These are phyloP conservation scores for Percina caprodes DNA, from an alignment of 2,113 vertebrate genomes.

Conservation along the genomic window DNA sequence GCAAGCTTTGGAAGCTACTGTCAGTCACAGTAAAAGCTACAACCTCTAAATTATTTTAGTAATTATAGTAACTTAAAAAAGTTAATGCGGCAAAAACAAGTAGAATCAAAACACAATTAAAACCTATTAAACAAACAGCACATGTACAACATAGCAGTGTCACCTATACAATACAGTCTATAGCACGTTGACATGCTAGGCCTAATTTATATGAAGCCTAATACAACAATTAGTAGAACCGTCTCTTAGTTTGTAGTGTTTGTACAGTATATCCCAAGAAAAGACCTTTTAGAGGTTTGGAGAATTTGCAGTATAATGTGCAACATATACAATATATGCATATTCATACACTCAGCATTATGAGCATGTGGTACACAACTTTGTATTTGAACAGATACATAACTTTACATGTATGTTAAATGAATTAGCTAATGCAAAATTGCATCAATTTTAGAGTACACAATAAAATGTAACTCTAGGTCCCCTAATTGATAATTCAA, in stretches of 20 bases:
- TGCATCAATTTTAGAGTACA: neutral
- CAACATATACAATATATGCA: neutral
- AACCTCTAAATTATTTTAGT: neutral
- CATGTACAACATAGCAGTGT: neutral
- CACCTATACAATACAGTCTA: neutral
- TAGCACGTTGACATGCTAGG: neutral
- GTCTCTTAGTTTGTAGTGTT: neutral
- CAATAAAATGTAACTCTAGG: conserved; percentile 18
- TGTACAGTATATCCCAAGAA: neutral
- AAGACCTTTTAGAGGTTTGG: neutral
- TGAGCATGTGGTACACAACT: neutral
- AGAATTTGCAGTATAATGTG: neutral
- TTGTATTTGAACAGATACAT: neutral
- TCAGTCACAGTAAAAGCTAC: neutral
- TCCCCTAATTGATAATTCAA: conserved; percentile 39
- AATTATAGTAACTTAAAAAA: neutral
- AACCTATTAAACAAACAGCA: neutral
- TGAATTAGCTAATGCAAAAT: conserved; percentile 9
- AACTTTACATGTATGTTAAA: neutral
- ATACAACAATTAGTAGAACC: neutral
- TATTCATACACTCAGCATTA: neutral
- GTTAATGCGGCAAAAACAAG: neutral
- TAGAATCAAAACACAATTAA: neutral
- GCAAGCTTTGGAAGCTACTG: neutral
- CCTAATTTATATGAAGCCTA: neutral